A percentile compares a stretch with the other conserved stretches of the same genome.
Conservation (phyloP, 2,888 invertebrate species). For the Polymixis lichenea region DNA sequence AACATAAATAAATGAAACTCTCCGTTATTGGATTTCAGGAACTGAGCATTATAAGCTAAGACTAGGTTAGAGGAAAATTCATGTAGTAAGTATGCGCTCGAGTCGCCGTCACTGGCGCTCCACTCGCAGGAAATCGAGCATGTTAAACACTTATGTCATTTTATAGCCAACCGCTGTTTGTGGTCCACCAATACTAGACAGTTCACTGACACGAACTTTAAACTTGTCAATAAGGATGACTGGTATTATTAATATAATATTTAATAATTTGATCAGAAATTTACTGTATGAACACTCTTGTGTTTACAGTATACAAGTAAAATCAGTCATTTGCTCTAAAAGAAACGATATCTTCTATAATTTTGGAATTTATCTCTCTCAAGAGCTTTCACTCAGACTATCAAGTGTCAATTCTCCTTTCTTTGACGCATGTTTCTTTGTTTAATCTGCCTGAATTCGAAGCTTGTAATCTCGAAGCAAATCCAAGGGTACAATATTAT, state of each 20-base stretch:
- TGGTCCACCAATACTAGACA: background rate
- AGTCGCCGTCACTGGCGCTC: slow-evolving; percentile 33
- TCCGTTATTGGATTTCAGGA: background rate
- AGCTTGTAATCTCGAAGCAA: slow-evolving; percentile 11
- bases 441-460: slow-evolving; percentile 3
- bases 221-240: slow-evolving; percentile 33
- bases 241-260: background rate
- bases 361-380: background rate
- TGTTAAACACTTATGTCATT: slow-evolving; percentile 47
- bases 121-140: slow-evolving; percentile 39
- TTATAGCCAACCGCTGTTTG: slow-evolving; percentile 39
- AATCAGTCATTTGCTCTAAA: background rate
- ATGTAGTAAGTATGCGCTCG: background rate
- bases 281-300: slow-evolving; percentile 1
- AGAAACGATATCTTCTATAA: background rate
- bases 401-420: background rate
- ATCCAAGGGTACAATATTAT: slow-evolving; percentile 14
- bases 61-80: background rate
- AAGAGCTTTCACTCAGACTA: background rate
- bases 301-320: background rate
- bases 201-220: slow-evolving; percentile 12
- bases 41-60: background rate
- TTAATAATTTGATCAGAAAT: background rate
- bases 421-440: background rate
- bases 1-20: background rate